phyloP scores from a whole-genome alignment of 2,113 vertebrate species.

The Mionectes macconnelli region DNA sequence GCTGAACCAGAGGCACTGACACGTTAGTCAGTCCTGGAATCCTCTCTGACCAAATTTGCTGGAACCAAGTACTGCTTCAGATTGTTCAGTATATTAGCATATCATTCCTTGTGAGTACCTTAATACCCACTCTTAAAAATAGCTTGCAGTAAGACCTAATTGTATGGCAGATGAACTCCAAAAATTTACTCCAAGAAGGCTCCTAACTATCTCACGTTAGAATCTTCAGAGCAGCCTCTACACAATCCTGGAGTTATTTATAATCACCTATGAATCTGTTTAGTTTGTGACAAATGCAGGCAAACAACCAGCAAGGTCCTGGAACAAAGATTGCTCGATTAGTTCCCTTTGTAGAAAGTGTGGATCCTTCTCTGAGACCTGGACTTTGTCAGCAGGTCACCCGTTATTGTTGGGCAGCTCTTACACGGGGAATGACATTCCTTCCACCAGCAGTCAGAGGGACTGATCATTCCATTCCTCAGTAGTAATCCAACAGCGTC shows the following conservation, averaged over 20 bases:
- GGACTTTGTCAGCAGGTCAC: not conserved
- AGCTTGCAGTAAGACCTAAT: not conserved
- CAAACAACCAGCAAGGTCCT: not conserved
- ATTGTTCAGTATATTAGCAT: not conserved
- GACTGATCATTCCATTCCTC: slow-evolving; percentile 9
- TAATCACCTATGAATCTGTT: not conserved
- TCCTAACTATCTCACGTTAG: not conserved
- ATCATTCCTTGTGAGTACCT: not conserved
- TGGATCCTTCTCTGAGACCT: not conserved
- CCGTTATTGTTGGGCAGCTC: not conserved
- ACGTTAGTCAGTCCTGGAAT: not conserved
- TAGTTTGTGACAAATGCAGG: not conserved
- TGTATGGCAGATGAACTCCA: not conserved
- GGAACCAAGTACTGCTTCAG: not conserved
- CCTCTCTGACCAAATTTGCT: not conserved
- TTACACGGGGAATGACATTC: not conserved
- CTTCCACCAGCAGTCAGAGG: not conserved
- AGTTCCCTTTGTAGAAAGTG: not conserved
- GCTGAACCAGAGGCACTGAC: not conserved
- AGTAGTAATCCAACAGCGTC: not conserved
- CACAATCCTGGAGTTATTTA: not conserved
- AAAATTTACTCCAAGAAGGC: not conserved
- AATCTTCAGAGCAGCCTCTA: not conserved
- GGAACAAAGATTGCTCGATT: not conserved
- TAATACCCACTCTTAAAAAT: not conserved